These are phyloP conservation scores for Calliopum simillimum DNA, from an alignment of 2,888 invertebrate genomes.

Conservation along the genomic window DNA sequence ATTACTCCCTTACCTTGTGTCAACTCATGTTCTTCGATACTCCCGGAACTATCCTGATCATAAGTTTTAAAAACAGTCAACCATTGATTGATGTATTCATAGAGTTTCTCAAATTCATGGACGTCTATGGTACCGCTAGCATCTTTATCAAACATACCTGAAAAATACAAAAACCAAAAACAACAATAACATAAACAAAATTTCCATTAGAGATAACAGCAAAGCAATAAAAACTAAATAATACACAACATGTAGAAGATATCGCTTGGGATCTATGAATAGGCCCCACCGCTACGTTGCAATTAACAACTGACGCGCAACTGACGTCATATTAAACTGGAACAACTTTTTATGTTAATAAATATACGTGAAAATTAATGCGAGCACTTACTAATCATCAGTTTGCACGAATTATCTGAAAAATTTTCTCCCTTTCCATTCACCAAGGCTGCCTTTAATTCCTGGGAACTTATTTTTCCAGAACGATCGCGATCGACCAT, in stretches of 20 bases:
- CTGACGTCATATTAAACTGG: conserved; percentile 1
- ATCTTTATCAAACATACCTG: conserved; percentile 91
- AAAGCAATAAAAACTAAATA: conserved; percentile 38
- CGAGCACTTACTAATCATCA: conserved; percentile 78
- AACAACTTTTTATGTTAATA: neutral
- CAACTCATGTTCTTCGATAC: conserved; percentile 84
- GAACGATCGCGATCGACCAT: conserved; percentile 87
- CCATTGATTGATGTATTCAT: conserved; percentile 91
- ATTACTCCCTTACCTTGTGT: conserved; percentile 71
- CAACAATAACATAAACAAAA: neutral
- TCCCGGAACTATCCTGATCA: conserved; percentile 87
- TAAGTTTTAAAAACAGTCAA: conserved; percentile 84
- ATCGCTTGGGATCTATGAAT: conserved; percentile 37
- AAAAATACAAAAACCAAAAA: conserved; percentile 25
- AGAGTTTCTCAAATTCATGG: conserved; percentile 86
- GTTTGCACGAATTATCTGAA: conserved; percentile 83
- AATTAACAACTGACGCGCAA: neutral
- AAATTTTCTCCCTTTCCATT: conserved; percentile 83
- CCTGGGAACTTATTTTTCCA: conserved; percentile 81
- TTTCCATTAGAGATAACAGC: neutral
- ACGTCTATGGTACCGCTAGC: conserved; percentile 86
- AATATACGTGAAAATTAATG: neutral
- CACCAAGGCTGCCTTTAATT: conserved; percentile 83
- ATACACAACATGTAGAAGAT: conserved; percentile 36
- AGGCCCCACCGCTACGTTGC: neutral